These are phyloP conservation scores for Ceyx cyanopectus DNA, from an alignment of 2,113 vertebrate genomes.

Conservation along the genomic window DNA sequence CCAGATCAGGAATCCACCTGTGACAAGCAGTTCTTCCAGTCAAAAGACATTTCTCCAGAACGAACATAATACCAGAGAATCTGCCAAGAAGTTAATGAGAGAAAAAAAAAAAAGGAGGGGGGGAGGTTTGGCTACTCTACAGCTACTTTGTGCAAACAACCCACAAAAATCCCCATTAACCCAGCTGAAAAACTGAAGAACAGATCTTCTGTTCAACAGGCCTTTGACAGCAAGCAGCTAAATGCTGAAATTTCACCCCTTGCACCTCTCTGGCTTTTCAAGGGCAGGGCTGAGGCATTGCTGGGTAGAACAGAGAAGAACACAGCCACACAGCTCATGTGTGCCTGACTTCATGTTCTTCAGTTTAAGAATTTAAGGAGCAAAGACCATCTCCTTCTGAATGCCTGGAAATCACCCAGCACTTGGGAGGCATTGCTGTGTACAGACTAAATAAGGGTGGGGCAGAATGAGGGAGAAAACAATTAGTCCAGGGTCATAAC, in stretches of 20 bases:
- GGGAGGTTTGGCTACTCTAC: neutral
- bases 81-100: neutral
- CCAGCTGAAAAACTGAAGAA: neutral
- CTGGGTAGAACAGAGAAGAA: neutral
- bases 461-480: neutral
- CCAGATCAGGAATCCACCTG: neutral
- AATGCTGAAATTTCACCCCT: neutral
- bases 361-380: neutral
- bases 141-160: neutral
- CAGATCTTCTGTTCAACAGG: neutral
- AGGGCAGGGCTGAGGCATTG: neutral
- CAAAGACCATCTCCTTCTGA: neutral
- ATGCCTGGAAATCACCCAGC: neutral
- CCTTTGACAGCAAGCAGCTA: neutral
- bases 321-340: neutral
- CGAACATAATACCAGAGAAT: neutral
- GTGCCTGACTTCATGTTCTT: neutral
- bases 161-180: neutral
- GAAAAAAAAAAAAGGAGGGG: neutral
- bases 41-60: neutral
- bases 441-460: neutral
- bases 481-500: neutral
- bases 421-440: neutral
- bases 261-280: neutral
- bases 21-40: neutral